A percentile compares a stretch with the other conserved stretches of the same genome.
Conservation (phyloP, 2,113 vertebrate genomes). For the Gnathonemus longibarbis region DNA sequence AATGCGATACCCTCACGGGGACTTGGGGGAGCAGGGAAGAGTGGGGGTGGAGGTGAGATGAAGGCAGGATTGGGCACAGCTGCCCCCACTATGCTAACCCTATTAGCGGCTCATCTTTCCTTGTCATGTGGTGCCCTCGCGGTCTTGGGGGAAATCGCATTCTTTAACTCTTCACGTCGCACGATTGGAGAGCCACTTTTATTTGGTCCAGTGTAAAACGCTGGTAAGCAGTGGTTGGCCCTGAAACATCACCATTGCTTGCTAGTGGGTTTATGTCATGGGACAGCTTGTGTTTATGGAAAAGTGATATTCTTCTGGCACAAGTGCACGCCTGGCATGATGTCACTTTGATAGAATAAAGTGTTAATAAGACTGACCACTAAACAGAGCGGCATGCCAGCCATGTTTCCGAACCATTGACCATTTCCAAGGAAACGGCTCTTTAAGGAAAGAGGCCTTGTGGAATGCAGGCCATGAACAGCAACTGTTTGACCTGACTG, state of each 20-base stretch:
- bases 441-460: background rate
- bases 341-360: background rate
- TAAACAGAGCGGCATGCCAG: background rate
- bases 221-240: background rate
- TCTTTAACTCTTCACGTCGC: background rate
- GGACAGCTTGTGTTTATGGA: background rate
- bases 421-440: background rate
- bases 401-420: background rate
- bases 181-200: background rate
- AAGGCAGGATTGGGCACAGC: constrained; percentile 58
- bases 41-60: constrained; percentile 25
- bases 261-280: background rate
- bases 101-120: constrained; percentile 44
- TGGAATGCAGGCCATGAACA: background rate
- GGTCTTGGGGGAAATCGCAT: constrained; percentile 37
- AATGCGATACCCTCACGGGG: constrained; percentile 5
- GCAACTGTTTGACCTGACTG: background rate
- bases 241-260: background rate
- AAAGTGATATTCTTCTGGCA: background rate
- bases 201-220: background rate
- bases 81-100: constrained; percentile 45
- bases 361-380: background rate
- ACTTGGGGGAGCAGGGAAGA: background rate
- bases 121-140: constrained; percentile 57
- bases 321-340: background rate